Conservation (phyloP, 2,797 vertebrate species). For the Hozukius guyotensis region DNA sequence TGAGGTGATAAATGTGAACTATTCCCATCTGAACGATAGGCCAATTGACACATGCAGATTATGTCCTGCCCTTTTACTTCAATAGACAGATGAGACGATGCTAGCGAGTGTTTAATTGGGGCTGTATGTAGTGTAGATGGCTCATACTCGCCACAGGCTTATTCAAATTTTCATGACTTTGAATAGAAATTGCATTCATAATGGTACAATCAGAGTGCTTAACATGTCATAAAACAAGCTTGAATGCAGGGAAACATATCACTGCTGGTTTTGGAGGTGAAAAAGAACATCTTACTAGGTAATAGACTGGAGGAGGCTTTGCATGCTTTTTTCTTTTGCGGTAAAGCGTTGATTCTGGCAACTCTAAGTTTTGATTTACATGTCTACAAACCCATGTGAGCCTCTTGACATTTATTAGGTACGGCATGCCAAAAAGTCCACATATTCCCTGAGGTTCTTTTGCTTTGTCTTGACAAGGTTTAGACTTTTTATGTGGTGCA, state of each 20-base stretch:
- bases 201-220: conserved; percentile 39
- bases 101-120: conserved; percentile 32
- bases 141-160: conserved; percentile 18
- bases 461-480: conserved; percentile 57
- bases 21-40: conserved; percentile 16
- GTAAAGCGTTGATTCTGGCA: background rate
- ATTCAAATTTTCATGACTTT: conserved; percentile 61
- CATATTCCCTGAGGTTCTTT: conserved; percentile 46
- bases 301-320: conserved; percentile 2
- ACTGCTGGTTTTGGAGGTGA: conserved; percentile 20
- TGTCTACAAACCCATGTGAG: conserved; percentile 42
- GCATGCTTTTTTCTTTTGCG: background rate
- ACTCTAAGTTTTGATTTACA: conserved; percentile 39
- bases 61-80: conserved; percentile 27
- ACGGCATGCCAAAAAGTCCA: conserved; percentile 50
- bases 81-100: conserved; percentile 20
- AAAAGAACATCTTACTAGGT: conserved; percentile 2
- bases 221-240: conserved; percentile 36
- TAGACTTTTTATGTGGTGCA: conserved; percentile 39
- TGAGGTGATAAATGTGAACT: conserved; percentile 32
- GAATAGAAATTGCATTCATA: conserved; percentile 30
- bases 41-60: conserved; percentile 42
- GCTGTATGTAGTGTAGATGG: background rate
- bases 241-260: conserved; percentile 31
- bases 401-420: conserved; percentile 65